Evolutionary conservation across 2,888 invertebrate species (phyloP), one percentile per base, ranked within the genome.

Genomic region (Dolichomitus sp.): DNA sequence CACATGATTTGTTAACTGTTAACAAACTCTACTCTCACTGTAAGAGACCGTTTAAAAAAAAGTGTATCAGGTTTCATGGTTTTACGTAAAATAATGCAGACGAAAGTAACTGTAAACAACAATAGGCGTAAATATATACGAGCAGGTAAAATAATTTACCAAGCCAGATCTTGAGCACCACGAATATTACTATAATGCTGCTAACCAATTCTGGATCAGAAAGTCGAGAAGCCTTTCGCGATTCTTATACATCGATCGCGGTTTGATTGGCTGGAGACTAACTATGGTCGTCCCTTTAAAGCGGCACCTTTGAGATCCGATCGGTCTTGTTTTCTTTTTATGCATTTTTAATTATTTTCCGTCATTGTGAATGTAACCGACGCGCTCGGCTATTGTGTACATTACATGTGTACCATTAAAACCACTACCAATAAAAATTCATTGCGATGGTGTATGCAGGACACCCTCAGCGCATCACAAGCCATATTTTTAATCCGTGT

Each of bases 311-410:
- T 92, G 90, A 91, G 87, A 85, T 84, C 66, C 42, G 59, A 52
- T 72, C 59, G 80, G 52, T 63, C 77, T 72, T 79, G 17, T 30
- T 73, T 50, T 54, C 65, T 69, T 83, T 83, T 86, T 81, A 80
- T 82, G 75, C 83, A 81, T 88, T 84, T 88, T 90, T 91, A 91
- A 91, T 92, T 91, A 91, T 90, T 91, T 91, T 91, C 88, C 91
- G 85, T 90, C 91, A 89, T 89, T 89, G 88, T 86, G 88, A 88
- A 84, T 73, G 68, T 68, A 73, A 68, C 75, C 78, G 85, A 52
- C 82, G 84, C 86, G 84, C 86, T 87, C 87, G 86, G 87, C 88
- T 82, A 88, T 91, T 91, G 91, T 90, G 78, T 69, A 69, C 27
- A 19, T 12, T 54, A 19, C 70, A 48, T 52, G 42, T 33, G 14